These are phyloP conservation scores for Tenthredo notha DNA, from an alignment of 2,888 invertebrate genomes.

Conservation along the genomic window DNA sequence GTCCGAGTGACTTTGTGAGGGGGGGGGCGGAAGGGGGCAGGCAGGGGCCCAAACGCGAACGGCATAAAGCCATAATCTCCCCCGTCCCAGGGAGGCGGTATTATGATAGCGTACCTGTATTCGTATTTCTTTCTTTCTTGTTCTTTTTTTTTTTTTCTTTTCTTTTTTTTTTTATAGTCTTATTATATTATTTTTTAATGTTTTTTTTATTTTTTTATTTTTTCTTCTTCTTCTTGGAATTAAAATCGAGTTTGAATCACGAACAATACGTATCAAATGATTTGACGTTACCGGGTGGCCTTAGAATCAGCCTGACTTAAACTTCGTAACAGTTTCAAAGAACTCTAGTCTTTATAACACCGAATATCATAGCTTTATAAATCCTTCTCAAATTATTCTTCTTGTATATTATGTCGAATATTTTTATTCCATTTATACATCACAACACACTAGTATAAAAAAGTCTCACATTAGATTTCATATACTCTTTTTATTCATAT, in stretches of 20 bases:
- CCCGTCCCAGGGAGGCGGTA: conserved; percentile 46
- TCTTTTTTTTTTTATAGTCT: neutral
- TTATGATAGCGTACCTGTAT: conserved; percentile 47
- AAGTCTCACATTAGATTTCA: too few species aligned
- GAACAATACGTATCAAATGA: conserved; percentile 56
- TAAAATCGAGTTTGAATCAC: conserved; percentile 53
- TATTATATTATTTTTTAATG: neutral
- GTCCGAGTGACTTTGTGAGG: conserved; percentile 33
- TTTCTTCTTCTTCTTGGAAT: conserved; percentile 53
- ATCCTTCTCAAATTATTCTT: neutral
- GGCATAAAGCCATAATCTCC: conserved; percentile 47
- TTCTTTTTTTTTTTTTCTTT: neutral
- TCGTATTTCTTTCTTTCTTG: neutral
- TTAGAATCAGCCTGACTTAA: neutral
- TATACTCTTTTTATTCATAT: too few species aligned
- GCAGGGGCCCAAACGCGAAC: conserved; percentile 31
- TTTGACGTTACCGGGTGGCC: conserved; percentile 49
- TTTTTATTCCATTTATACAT: neutral
- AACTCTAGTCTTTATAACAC: neutral
- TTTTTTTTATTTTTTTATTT: neutral
- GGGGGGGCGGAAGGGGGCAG: too few species aligned
- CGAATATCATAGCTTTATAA: neutral
- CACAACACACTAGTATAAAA: too few species aligned
- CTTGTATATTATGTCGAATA: neutral
- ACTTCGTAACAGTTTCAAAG: neutral